Conservation (phyloP, 30 jellyfish, hydroid and myxozoan species). For the Pseudorhiza aurosa region DNA sequence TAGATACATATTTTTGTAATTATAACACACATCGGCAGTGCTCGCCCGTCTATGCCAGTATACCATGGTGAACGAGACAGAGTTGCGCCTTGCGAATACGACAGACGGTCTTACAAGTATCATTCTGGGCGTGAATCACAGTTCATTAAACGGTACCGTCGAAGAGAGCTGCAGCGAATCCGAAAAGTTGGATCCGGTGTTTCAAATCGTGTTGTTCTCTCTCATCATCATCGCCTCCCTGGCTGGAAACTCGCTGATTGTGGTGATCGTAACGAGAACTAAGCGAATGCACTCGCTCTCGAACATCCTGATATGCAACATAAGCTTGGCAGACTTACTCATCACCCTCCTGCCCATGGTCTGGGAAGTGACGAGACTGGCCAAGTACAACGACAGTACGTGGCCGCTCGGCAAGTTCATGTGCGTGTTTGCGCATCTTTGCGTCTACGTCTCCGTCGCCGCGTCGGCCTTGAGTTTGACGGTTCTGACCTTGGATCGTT, state of each 20-base stretch:
- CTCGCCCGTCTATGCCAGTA: too few relatives aligned
- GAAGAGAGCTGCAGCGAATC: neutral
- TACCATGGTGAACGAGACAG: too few relatives aligned
- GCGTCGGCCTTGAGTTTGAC: slow-evolving; percentile 65
- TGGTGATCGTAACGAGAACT: slow-evolving; percentile 31
- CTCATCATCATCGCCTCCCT: slow-evolving; percentile 61
- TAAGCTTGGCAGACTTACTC: slow-evolving; percentile 75
- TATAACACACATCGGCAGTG: too few relatives aligned
- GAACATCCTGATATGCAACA: slow-evolving; percentile 64
- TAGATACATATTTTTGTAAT: too few relatives aligned
- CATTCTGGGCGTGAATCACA: too few relatives aligned
- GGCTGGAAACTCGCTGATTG: slow-evolving; percentile 67
- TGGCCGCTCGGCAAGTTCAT: slow-evolving; percentile 81
- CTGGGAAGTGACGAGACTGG: slow-evolving; percentile 60
- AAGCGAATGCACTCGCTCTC: slow-evolving; percentile 76
- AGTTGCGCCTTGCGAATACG: too few relatives aligned
- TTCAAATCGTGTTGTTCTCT: slow-evolving; percentile 15
- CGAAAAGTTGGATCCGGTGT: neutral
- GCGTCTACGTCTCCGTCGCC: slow-evolving; percentile 79
- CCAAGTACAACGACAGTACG: slow-evolving; percentile 22
- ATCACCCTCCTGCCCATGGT: slow-evolving; percentile 75
- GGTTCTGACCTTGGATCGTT: slow-evolving; percentile 75
- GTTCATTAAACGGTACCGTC: neutral
- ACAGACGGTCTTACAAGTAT: too few relatives aligned
- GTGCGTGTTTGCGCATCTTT: slow-evolving; percentile 55